A percentile compares a stretch with the other conserved stretches of the same genome.
Conservation (phyloP, 2,113 vertebrate genomes). For the Stigmatopora argus region DNA sequence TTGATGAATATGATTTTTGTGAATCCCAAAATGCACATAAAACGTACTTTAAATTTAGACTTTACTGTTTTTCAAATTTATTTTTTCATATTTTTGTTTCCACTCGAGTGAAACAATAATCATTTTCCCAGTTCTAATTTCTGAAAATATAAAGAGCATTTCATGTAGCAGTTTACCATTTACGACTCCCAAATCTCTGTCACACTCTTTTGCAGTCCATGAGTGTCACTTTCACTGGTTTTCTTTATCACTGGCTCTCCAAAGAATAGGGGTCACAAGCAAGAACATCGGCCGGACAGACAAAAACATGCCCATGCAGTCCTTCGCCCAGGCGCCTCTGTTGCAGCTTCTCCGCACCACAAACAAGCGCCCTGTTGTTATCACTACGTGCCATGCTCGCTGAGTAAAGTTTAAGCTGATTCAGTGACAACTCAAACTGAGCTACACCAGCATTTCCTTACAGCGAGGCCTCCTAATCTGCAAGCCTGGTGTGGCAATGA, state of each 20-base stretch:
- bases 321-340: constrained; percentile 35
- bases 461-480: constrained; percentile 67
- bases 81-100: background rate
- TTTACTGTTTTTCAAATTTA: background rate
- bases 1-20: background rate
- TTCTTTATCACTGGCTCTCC: constrained; percentile 44
- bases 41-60: too few species aligned
- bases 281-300: constrained; percentile 42
- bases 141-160: background rate
- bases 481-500: constrained; percentile 50
- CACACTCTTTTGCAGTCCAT: constrained; percentile 10
- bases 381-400: constrained; percentile 66
- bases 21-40: too few species aligned
- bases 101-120: background rate
- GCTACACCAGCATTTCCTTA: constrained; percentile 66
- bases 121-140: background rate
- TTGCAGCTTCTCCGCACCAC: constrained; percentile 46
- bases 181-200: constrained; percentile 5
- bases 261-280: constrained; percentile 49
- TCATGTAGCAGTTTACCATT: background rate
- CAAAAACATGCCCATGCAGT: constrained; percentile 21
- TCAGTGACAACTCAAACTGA: constrained; percentile 66
- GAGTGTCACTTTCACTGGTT: constrained; percentile 18
- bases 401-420: constrained; percentile 79
- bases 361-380: constrained; percentile 69